Evolutionary conservation across 2,888 invertebrate species (phyloP), one percentile per base, ranked within the genome.

Genomic region (Caenorhabditis sp.): DNA sequence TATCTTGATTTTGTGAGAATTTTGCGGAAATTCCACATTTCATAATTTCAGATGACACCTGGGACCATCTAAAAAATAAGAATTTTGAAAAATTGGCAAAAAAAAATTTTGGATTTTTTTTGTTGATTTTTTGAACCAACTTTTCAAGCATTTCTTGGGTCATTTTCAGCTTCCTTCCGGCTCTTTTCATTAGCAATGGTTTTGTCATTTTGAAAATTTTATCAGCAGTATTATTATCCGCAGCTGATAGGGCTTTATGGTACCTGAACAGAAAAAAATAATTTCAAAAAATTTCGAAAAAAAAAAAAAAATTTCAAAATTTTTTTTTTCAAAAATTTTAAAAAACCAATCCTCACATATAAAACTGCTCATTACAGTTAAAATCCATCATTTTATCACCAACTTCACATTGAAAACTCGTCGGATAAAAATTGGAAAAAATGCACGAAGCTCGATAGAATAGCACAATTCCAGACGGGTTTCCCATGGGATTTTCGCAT

Each of bases 281-380:
- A n/a, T n/a, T n/a, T n/a, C n/a, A n/a, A n/a, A n/a, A n/a, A n/a
- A n/a, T n/a, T n/a, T n/a, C n/a, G n/a, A n/a, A n/a, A n/a, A n/a
- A n/a, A n/a, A n/a, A n/a, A n/a, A n/a, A n/a, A n/a, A n/a, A n/a
- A n/a, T n/a, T n/a, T n/a, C n/a, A n/a, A n/a, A n/a, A n/a, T n/a
- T n/a, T n/a, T n/a, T n/a, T n/a, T n/a, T n/a, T n/a, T n/a, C n/a
- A n/a, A n/a, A n/a, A n/a, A n/a, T n/a, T n/a, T n/a, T n/a, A n/a
- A n/a, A n/a, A n/a, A n/a, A n/a, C n/a, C n/a, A n/a, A n/a, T n/a
- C n/a, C 56, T 72, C 35, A 72, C 72, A 72, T 72, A 15, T 64
- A 72, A 56, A 55, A 72, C 37, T 72, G 72, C n/a, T 72, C 72
- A 35, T 35, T 64, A 20, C 72, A 72, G 56, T 50, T 58, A 50